A percentile compares a stretch with the other conserved stretches of the same genome.
These are phyloP conservation scores for Rugalucina vietnamica DNA, from an alignment of 2,888 invertebrate genomes.

Conservation along the genomic window DNA sequence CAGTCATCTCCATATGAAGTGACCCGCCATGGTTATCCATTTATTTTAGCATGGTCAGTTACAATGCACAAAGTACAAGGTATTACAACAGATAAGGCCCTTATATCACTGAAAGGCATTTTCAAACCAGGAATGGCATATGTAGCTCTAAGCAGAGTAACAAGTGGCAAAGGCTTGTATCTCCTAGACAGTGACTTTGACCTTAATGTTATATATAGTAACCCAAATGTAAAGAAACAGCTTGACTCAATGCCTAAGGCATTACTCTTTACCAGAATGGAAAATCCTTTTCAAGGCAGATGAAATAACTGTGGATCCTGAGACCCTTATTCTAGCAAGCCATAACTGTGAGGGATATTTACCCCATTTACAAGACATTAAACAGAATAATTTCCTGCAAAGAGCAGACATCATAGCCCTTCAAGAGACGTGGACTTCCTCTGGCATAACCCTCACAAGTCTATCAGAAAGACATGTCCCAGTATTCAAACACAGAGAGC, in stretches of 20 bases:
- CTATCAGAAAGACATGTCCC: not conserved
- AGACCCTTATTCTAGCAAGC: not conserved
- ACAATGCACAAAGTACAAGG: constrained; percentile 38
- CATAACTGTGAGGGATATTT: constrained; percentile 22
- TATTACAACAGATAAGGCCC: constrained; percentile 16
- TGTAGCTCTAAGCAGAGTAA: constrained; percentile 29
- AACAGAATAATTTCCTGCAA: not conserved
- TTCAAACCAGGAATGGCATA: constrained; percentile 34
- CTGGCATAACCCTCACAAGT: not conserved
- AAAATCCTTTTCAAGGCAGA: too few species aligned
- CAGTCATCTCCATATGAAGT: constrained; percentile 14
- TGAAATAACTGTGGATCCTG: too few species aligned
- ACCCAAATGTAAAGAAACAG: constrained; percentile 10
- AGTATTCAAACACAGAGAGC: not conserved
- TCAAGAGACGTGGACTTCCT: not conserved
- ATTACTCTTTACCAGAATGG: constrained; percentile 6
- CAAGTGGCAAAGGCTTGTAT: constrained; percentile 10
- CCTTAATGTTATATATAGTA: constrained; percentile 4
- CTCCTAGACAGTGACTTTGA: not conserved
- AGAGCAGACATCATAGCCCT: not conserved
- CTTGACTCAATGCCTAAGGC: constrained; percentile 9
- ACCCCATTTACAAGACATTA: constrained; percentile 23
- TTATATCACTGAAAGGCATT: constrained; percentile 21
- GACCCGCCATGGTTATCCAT: constrained; percentile 22
- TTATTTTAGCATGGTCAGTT: constrained; percentile 24